Percentiles rank a stretch among this genome's conserved stretches.
phyloP scores from a whole-genome alignment of 2,797 vertebrate species.

The Scyliorhinus canicula region DNA sequence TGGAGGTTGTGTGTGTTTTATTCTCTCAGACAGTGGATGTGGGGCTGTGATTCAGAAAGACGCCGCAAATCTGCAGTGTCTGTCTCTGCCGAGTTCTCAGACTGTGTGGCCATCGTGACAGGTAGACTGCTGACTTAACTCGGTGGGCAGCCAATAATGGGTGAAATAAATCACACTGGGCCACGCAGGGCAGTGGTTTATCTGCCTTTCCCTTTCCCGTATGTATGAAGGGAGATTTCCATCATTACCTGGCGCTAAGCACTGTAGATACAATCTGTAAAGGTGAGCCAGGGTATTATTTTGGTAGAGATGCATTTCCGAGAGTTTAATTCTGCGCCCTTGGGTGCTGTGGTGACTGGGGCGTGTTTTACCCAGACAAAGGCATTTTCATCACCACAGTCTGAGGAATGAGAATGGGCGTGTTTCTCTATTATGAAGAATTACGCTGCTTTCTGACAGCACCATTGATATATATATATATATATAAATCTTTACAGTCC shows the following conservation, averaged over 20 bases:
- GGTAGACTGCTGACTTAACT: not conserved
- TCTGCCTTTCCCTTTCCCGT: too few species aligned
- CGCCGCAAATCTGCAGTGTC: not conserved
- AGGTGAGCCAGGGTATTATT: not conserved
- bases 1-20: not conserved
- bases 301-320: not conserved
- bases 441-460: not conserved
- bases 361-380: too few species aligned
- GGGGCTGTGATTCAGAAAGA: not conserved
- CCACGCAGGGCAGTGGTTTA: not conserved
- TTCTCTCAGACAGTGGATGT: not conserved
- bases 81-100: not conserved
- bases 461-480: too few species aligned
- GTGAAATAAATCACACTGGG: not conserved
- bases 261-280: not conserved
- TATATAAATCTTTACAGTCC: not conserved
- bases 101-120: not conserved
- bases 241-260: not conserved
- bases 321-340: not conserved
- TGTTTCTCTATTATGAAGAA: not conserved
- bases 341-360: not conserved
- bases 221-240: not conserved
- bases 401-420: not conserved
- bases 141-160: not conserved
- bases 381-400: not conserved